A percentile compares a stretch with the other conserved stretches of the same genome.
Conservation (phyloP, 37 sponge, comb jelly and placozoan genomes). For the Beroe forskalii region DNA sequence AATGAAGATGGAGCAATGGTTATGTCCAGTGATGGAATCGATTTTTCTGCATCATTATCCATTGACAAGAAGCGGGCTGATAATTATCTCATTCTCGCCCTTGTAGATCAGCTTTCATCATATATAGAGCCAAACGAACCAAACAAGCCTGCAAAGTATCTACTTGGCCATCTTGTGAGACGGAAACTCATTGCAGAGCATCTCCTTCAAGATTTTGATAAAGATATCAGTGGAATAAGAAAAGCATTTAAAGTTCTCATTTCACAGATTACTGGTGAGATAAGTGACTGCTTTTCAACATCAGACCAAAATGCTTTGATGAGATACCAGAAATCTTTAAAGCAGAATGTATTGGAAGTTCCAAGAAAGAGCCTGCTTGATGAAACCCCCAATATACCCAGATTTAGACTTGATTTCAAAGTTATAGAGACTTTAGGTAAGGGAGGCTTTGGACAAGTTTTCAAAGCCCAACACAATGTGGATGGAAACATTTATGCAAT, state of each 20-base stretch:
- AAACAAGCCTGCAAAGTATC: not conserved
- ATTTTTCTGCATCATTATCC: conserved; percentile 43
- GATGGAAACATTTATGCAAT: conserved; percentile 54
- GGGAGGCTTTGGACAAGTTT: conserved; percentile 55
- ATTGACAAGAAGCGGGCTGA: conserved; percentile 62
- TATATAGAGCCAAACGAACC: conserved; percentile 62
- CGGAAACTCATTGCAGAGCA: conserved; percentile 57
- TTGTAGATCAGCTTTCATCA: conserved; percentile 37
- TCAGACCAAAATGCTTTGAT: conserved; percentile 8
- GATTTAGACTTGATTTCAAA: conserved; percentile 46
- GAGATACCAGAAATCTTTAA: not conserved
- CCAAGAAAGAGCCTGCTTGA: not conserved
- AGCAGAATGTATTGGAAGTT: not conserved
- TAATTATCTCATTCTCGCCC: conserved; percentile 38
- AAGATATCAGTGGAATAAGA: conserved; percentile 4
- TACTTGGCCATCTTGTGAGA: conserved; percentile 40
- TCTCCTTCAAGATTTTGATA: conserved; percentile 8
- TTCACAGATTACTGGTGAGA: conserved; percentile 59
- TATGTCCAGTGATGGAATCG: conserved; percentile 52
- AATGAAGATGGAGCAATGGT: conserved; percentile 64
- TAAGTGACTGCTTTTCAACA: conserved; percentile 2
- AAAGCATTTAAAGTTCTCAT: conserved; percentile 55
- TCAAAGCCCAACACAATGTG: conserved; percentile 55
- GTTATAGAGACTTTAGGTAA: conserved; percentile 27
- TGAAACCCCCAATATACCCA: conserved; percentile 35